Evolutionary conservation across 2,113 vertebrate species (phyloP).

Genomic region (Eudyptes chrysolophus): DNA sequence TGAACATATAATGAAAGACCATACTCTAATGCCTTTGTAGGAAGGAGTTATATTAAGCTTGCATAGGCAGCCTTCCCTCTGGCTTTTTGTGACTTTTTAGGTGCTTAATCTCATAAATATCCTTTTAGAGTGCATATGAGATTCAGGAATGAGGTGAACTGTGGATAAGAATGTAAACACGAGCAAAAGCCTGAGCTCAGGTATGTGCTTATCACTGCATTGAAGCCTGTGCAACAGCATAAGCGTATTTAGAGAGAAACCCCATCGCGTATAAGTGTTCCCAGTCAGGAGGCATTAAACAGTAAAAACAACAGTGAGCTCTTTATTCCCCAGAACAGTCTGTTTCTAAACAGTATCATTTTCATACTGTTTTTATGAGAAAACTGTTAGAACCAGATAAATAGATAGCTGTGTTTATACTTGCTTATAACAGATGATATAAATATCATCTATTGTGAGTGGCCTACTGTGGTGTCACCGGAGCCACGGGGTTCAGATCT

Average conservation of each 20-base stretch:
- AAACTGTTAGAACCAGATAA: conserved; percentile 16
- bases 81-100: conserved; percentile 1
- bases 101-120: not conserved
- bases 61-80: not conserved
- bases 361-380: conserved; percentile 5
- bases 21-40: not conserved
- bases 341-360: conserved; percentile 18
- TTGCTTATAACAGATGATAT: not conserved
- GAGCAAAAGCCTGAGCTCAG: not conserved
- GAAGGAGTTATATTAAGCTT: not conserved
- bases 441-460: not conserved
- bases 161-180: not conserved
- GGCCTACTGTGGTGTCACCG: not conserved
- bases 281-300: conserved; percentile 14
- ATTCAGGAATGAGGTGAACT: not conserved
- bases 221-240: not conserved
- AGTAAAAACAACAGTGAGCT: not conserved
- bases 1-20: not conserved
- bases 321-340: conserved; percentile 7
- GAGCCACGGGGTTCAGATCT: not conserved
- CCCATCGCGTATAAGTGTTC: not conserved
- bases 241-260: not conserved
- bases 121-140: not conserved
- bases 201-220: not conserved
- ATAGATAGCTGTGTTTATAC: not conserved